Base-by-base conservation (phyloP, 2,888 invertebrate species). In the Scaptomyza cyrtandrae region DNA sequence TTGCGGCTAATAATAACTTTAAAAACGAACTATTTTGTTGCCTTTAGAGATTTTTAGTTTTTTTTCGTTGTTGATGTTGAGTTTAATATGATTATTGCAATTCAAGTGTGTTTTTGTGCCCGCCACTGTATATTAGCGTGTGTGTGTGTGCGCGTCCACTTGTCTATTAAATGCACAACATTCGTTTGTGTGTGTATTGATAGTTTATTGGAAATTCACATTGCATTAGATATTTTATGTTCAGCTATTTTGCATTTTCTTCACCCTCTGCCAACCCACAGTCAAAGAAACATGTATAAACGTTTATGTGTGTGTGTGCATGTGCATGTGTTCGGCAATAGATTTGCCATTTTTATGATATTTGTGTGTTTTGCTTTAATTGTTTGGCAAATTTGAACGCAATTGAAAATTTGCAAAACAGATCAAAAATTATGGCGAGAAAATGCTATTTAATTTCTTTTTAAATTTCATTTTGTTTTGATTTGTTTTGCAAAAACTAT, bases 1-100 rank as follows among this genome's bases (percentile, higher is more conserved):
- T 84, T 89, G 85, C 85, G 87, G 89, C 85, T 86, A 86, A 86
- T 86, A 86, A 86, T 86, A 86, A 86, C 85, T 89, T 88, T 89
- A 86, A 86, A 85, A 86, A 89, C 77, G 87, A 89, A 86, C 85
- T 86, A 89, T 86, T 89, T 88, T 86, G 84, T 86, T 89, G 89
- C 87, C 89, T 88, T 86, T 86, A 82, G 83, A 72, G 76, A 89
- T 81, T 73, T 79, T 71, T 60, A 39, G 19, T 19, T 39, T 14
- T 39, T 39, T 55, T 19, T 19, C 49, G 33, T 19, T 35, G 67
- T 62, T 69, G 66, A 69, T 86, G 76, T 67, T 83, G 88, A 78
- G 86, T 89, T 85, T 86, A 88, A 85, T 85, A 88, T 89, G 89
- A 89, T 86, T 86, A 86, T 86, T 86, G 85, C 89, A 86, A 78